A percentile compares a stretch with the other conserved stretches of the same genome.
phyloP scores from a whole-genome alignment of 2,113 vertebrate genomes.

The Vireo altiloquus region DNA sequence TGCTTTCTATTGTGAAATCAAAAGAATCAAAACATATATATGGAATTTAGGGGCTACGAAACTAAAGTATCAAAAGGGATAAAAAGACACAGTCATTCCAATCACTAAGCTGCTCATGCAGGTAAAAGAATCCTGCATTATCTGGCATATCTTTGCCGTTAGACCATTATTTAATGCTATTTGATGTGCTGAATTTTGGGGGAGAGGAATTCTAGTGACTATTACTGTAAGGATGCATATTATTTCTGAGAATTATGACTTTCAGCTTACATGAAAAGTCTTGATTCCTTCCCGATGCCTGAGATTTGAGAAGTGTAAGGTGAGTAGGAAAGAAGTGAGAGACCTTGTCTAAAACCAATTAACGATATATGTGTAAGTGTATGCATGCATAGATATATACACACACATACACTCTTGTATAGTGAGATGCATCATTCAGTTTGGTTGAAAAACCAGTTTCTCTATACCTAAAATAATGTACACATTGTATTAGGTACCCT shows the following conservation, averaged over 20 bases:
- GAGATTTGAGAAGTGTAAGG: background rate
- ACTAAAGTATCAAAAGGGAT: background rate
- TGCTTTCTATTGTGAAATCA: background rate
- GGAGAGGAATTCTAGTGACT: background rate
- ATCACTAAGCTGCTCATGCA: background rate
- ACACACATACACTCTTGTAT: background rate
- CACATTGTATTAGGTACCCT: slow-evolving; percentile 68
- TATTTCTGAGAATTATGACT: background rate
- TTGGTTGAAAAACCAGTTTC: slow-evolving; percentile 7
- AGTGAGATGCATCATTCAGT: slow-evolving; percentile 70
- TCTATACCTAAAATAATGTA: slow-evolving; percentile 4
- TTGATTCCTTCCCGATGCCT: background rate
- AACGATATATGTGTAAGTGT: background rate
- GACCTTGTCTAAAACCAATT: background rate
- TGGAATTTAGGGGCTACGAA: background rate
- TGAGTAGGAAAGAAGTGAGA: background rate
- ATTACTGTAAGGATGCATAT: background rate
- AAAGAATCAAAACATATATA: background rate
- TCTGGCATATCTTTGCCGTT: background rate
- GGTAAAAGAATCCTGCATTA: background rate
- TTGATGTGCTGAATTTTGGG: background rate
- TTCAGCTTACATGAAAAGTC: background rate
- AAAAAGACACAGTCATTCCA: background rate
- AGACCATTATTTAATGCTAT: background rate
- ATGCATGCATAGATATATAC: background rate